Evolutionary conservation across 2,888 invertebrate species (phyloP).

Genomic region (Zaprionus obscuricornis): DNA sequence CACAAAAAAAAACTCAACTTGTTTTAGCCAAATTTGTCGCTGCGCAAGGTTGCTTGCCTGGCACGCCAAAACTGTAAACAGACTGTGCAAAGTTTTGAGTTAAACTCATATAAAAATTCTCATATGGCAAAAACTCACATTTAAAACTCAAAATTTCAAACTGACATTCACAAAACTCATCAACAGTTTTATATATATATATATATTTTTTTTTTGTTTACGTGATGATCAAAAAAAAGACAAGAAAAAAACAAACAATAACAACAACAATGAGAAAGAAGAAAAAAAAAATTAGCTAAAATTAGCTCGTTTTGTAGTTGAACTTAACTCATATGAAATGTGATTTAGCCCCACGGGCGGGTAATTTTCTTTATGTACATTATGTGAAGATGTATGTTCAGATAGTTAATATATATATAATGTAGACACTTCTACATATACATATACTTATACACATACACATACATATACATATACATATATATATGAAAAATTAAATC

Average conservation of each 20-base stretch:
- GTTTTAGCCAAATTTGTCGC: conserved; percentile 68
- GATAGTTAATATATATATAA: too few relatives aligned
- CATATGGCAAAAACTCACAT: too few relatives aligned
- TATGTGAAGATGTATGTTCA: too few relatives aligned
- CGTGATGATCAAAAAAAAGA: too few relatives aligned
- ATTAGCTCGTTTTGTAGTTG: conserved; percentile 51
- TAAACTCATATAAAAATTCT: conserved; percentile 3
- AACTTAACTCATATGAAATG: conserved; percentile 44
- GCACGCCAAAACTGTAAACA: not conserved
- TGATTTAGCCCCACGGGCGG: conserved; percentile 39
- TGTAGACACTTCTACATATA: too few relatives aligned
- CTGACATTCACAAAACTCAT: too few relatives aligned
- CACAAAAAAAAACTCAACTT: conserved; percentile 51
- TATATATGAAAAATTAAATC: conserved; percentile 64
- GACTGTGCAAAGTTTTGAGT: not conserved
- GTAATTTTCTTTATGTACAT: conserved; percentile 35
- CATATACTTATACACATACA: conserved; percentile 11
- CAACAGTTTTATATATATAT: too few relatives aligned
- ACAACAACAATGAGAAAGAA: too few relatives aligned
- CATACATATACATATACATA: conserved; percentile 3
- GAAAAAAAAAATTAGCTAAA: conserved; percentile 45
- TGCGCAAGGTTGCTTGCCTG: conserved; percentile 59
- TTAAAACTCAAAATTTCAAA: too few relatives aligned
- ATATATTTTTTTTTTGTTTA: too few relatives aligned
- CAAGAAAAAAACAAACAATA: too few relatives aligned